These are phyloP conservation scores for Pithys albifrons DNA, from an alignment of 2,113 vertebrate genomes.

Conservation along the genomic window DNA sequence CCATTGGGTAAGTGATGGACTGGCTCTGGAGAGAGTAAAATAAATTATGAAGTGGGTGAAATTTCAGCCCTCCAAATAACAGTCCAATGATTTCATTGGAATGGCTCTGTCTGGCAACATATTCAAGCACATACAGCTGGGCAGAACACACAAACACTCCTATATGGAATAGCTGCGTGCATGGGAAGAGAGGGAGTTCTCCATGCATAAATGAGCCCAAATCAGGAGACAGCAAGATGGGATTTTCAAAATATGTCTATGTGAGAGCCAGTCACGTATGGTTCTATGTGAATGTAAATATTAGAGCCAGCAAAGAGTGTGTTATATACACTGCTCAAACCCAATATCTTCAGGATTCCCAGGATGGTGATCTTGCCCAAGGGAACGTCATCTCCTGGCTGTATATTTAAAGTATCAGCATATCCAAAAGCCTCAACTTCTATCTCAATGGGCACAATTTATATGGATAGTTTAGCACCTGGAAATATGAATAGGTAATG, in stretches of 20 bases:
- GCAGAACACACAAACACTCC: not conserved
- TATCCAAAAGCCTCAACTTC: not conserved
- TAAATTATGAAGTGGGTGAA: conserved; percentile 58
- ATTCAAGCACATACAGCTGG: conserved; percentile 42
- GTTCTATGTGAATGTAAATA: not conserved
- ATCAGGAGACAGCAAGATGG: rapidly evolving
- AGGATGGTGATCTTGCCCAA: not conserved
- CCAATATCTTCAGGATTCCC: not conserved
- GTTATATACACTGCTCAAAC: not conserved
- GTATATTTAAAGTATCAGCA: not conserved
- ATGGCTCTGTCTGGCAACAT: conserved; percentile 39
- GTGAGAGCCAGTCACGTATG: not conserved
- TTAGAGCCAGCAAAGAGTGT: not conserved
- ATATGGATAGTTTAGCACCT: not conserved
- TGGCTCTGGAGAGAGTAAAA: conserved; percentile 39
- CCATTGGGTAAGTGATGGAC: conserved; percentile 45
- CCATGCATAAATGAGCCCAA: not conserved
- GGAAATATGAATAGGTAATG: not conserved
- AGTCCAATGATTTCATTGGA: conserved; percentile 62
- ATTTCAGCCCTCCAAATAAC: conserved; percentile 59
- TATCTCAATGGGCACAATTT: not conserved
- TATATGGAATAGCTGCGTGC: not conserved
- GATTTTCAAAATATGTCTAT: not conserved
- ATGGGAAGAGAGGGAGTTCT: not conserved
- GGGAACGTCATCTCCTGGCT: not conserved